Base-by-base conservation (phyloP, 2,888 invertebrate genomes). In the Tetramorium bicarinatum region DNA sequence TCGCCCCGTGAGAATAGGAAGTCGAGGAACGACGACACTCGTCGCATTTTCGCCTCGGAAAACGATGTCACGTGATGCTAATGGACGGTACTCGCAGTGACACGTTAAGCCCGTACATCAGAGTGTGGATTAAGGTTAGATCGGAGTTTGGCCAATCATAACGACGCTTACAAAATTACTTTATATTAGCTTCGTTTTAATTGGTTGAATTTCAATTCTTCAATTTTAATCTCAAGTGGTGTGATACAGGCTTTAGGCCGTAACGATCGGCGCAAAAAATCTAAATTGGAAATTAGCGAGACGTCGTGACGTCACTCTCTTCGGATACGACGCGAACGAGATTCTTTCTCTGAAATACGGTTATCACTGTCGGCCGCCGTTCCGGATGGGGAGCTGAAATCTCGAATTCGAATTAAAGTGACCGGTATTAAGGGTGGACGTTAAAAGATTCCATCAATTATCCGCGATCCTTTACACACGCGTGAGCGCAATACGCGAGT, bases 1-100 rank as follows among this genome's bases (percentile, higher is more conserved):
- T 75, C 64, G 62, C 41, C 54, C 25, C 52, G 64, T 52, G 75
- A 64, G 82, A 69, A 71, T 25, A 52, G 34, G 21, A 59, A 79
- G 34, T 59, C 47, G 59, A 21, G 3, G 71, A 71, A 38, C 13
- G 69, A 25, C 41, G n/a, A 25, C 41, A n/a, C 54, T 34, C 18
- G 41, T 59, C 34, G 34, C 34, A 34, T 47, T 34, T 47, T 41
- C 77, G 54, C 49, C 13, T 21, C 47, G n/a, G 13, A 13, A 34
- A 34, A 38, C 44, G 61, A 38, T 44, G 29, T 29, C 41, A 56
- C 18, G 3, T n/a, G 52, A 56, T 25, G 72, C 72, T 72, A 72
- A 72, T 56, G 59, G 25, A 15, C 67, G 71, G 41, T 4, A 44
- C n/a, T 59, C 52, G 29, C 47, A 13, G 8, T 44, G 11, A 3